Conservation (phyloP, 1,140 invertebrate genomes). For the Hylyphantes graminicola region DNA sequence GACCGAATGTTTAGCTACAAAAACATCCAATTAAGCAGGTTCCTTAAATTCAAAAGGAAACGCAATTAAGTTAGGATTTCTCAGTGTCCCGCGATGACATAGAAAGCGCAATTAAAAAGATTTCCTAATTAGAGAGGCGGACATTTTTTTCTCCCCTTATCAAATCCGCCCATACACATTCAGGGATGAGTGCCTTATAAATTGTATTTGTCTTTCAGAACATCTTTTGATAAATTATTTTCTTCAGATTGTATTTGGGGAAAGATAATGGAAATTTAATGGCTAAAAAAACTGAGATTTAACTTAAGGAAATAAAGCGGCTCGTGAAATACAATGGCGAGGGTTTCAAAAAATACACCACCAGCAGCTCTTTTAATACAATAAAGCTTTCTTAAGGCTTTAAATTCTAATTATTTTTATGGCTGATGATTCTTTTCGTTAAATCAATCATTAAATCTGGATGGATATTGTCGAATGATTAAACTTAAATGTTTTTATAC, state of each 20-base stretch:
- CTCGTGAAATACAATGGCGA: background rate
- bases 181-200: constrained; percentile 28
- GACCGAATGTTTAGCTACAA: constrained; percentile 50
- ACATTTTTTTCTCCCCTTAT: constrained; percentile 25
- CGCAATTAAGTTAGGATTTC: constrained; percentile 52
- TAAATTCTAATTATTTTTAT: no score
- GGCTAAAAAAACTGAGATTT: background rate
- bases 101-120: constrained; percentile 57
- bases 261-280: constrained; percentile 11
- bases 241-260: constrained; percentile 32
- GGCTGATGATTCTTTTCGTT: no score
- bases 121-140: constrained; percentile 44
- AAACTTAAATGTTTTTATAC: no score
- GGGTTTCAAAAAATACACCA: background rate
- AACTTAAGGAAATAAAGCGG: background rate
- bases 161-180: constrained; percentile 35
- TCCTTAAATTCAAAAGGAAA: constrained; percentile 34
- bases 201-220: constrained; percentile 29
- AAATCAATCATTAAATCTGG: no score
- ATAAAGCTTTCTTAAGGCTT: no score
- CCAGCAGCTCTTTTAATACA: no score
- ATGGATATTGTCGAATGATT: no score
- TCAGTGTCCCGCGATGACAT: constrained; percentile 16
- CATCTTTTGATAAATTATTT: constrained; percentile 39
- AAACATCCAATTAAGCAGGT: constrained; percentile 52